Evolutionary conservation across 2,888 invertebrate species (phyloP), one percentile per base, ranked within the genome.

Genomic region (Saturnia pavonia): DNA sequence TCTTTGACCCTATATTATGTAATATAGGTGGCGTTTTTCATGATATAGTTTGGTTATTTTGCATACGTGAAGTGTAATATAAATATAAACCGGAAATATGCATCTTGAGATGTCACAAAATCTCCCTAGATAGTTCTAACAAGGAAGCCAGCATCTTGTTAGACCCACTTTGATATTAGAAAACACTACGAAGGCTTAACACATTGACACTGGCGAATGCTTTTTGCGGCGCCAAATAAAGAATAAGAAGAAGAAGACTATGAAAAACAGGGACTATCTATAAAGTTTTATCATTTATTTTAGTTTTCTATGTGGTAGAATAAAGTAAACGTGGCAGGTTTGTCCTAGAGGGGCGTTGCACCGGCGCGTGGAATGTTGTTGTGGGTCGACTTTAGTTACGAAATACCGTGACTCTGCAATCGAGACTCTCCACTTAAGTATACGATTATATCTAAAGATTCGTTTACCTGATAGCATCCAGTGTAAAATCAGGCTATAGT

Each of bases 381-480:
- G 65, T 65, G 65, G 87, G 86, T 88, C 88, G 91, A 88, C 88
- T 88, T 90, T 86, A 85, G 89, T 93, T 92, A 90, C 92, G 91
- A 92, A 93, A 94, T 88, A 82, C 87, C 88, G 83, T 88, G 89
- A 87, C 89, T 90, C 82, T 78, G 82, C 88, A 85, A 89, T 86
- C 85, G 82, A 82, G 83, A 79, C 77, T 85, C 84, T 86, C 79
- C 74, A 80, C 77, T 82, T 80, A 82, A 87, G 87, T 86, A 85
- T 82, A 85, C 82, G 87, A 87, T 86, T 81, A 82, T 81, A 82
- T 78, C 78, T 77, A 76, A 83, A 77, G 8, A 54, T 11, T 54
- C n/a, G 11, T 54, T 54, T 54, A n/a, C n/a, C 54, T 54, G 54
- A 54, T 54, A 54, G 7, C 54, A 11, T 54, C 54, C 8, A 51